phyloP scores from a whole-genome alignment of 2,888 invertebrate species.

The Furcula furcula region DNA sequence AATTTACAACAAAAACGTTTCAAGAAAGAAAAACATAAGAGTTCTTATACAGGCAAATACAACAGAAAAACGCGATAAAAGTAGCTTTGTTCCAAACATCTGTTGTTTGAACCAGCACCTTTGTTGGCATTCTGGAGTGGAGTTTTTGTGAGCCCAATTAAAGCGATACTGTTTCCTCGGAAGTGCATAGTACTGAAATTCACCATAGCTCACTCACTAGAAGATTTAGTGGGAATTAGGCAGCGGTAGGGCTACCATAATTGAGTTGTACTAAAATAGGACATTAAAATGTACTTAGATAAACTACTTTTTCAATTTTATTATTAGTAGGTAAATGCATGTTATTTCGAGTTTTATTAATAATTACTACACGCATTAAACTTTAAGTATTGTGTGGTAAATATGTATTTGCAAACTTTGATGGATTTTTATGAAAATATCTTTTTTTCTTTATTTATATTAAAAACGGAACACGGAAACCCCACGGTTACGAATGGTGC shows the following conservation, averaged over 20 bases:
- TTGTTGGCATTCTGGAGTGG: conserved; percentile 18
- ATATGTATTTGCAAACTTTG: too few species aligned
- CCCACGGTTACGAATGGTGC: too few species aligned
- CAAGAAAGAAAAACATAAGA: conserved; percentile 28
- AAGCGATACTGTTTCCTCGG: conserved; percentile 53
- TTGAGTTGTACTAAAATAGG: background rate
- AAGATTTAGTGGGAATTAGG: conserved; percentile 65
- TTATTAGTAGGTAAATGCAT: too few species aligned
- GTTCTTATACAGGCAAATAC: conserved; percentile 8
- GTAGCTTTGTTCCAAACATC: conserved; percentile 25
- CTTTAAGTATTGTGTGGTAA: too few species aligned
- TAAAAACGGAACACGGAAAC: too few species aligned
- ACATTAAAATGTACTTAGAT: background rate
- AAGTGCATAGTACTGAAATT: conserved; percentile 57
- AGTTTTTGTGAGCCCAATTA: conserved; percentile 66
- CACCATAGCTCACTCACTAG: conserved; percentile 58
- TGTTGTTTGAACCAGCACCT: conserved; percentile 21
- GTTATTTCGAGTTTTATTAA: too few species aligned
- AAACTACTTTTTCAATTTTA: too few species aligned
- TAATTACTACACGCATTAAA: too few species aligned
- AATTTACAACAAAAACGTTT: conserved; percentile 23
- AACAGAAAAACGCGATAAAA: conserved; percentile 2
- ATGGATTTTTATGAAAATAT: too few species aligned
- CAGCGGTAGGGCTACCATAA: background rate
- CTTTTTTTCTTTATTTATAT: too few species aligned